Evolutionary conservation across 2,797 vertebrate genomes (phyloP), one percentile per base, ranked within the genome.

Genomic region (Chiloscyllium punctatum): DNA sequence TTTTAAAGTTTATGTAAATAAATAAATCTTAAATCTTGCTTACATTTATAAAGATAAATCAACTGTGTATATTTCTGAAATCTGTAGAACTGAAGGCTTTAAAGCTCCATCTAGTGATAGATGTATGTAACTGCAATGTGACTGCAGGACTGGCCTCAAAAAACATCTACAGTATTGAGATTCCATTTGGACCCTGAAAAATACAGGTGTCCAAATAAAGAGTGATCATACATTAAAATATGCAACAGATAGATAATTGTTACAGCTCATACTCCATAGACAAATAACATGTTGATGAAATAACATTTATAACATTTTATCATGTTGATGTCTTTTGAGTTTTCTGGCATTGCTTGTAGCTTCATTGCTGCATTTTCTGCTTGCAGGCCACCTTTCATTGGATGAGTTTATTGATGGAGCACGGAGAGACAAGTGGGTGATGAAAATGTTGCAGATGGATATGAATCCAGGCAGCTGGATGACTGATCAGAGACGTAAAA

Each of bases 371-470:
- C n/a, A 69, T 82, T 37, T 95, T 16, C 1, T 37, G 87, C n/a
- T 69, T 87, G 42, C 97, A 99, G 99, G 99, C 94, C 98, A 99
- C 97, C 96, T 99, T 51, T 99, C 99, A 1, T 97, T 99, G 96
- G 98, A 98, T 0, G 99, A 99, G 97, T 99, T 99, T 96, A 97
- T 99, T 0, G 98, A 99, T 4, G 99, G 99, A 1, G 99, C 99
- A 68, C 98, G 98, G 84, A 98, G 98, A 37, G 99, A 99, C 97
- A 98, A 98, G 96, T 99, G 99, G 99, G 99, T 99, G 97, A 99
- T 99, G 99, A 99, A 99, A 98, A 99, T 99, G 99, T 96, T 99
- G 96, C 99, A 99, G 96, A 98, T 99, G 98, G 99, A 99, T 0
- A 97, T 98, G 96, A 99, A 98, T 96, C 98, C 98, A 0, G 97